Evolutionary conservation across 1,140 invertebrate genomes (phyloP), one percentile per base, ranked within the genome.

Genomic region (Brachionus rotundiformis): DNA sequence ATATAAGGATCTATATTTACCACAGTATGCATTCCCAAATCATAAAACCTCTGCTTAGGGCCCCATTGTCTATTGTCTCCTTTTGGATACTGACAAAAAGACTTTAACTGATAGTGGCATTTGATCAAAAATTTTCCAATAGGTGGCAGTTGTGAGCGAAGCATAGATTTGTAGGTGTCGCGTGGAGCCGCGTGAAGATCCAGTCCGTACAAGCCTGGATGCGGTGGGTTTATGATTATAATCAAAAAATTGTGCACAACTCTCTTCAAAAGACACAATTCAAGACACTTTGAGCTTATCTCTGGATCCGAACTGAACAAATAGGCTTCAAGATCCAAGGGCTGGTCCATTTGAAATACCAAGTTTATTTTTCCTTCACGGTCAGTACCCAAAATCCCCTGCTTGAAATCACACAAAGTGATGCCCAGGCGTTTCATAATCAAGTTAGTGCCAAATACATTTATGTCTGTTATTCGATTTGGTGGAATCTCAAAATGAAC

Each of bases 241-340:
- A 79, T 39, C 31, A 79, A 63, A 79, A 79, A 79, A 11, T 79
- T 59, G 36, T 79, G 47, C 27, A 59, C 76, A 19, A 79, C 16
- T 59, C 76, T 6, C 25, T 79, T 79, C 5, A 79, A 25, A 8
- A 79, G 4, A 19, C 76, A 79, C 19, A 79, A 41, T 25, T 79
- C 76, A n/a, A 79, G 47, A 27, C 44, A 79, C 59, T 79, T 79
- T n/a, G 76, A 27, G 33, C 76, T 79, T 39, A 79, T 79, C 47
- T 36, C 31, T 25, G n/a, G 25, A 39, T 79, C 76, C 3, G 76
- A 59, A 27, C 76, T 79, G 47, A 31, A 79, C 47, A 79, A 41
- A 33, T 59, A 79, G 13, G 76, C 76, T 39, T 79, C 76, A 7
- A 79, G 3, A 31, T 79, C 76, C 23, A 79, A 25, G 8, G 44